Conservation (phyloP, 2,797 vertebrate species). For the Melanotaenia nigrans region DNA sequence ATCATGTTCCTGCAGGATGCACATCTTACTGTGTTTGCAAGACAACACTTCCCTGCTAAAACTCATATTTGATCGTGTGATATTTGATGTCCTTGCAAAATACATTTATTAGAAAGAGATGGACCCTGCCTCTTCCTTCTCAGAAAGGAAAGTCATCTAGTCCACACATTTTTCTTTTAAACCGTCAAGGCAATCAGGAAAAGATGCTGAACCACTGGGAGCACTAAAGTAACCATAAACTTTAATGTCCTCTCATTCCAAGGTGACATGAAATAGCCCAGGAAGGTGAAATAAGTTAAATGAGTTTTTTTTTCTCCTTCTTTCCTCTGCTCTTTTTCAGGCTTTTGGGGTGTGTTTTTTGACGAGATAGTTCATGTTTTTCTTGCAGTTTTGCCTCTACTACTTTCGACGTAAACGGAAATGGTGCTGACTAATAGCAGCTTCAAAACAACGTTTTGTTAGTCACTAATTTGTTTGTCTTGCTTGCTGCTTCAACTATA, state of each 20-base stretch:
- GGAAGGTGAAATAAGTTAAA: background rate
- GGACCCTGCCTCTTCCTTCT: slow-evolving; percentile 8
- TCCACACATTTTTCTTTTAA: slow-evolving; percentile 2
- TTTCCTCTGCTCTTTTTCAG: background rate
- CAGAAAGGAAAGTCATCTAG: background rate
- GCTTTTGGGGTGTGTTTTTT: slow-evolving; percentile 19
- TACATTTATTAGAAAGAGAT: background rate
- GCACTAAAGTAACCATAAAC: slow-evolving; percentile 19
- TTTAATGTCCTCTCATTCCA: slow-evolving; percentile 27
- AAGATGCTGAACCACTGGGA: background rate
- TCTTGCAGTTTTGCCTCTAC: slow-evolving; percentile 39
- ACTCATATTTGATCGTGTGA: background rate
- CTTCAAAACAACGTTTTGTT: slow-evolving; percentile 23
- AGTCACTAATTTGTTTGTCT: slow-evolving; percentile 3
- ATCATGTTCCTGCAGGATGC: background rate
- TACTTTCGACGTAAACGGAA: background rate
- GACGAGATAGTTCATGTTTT: slow-evolving; percentile 19
- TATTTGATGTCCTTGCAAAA: background rate
- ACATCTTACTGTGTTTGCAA: background rate
- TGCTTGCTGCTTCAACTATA: slow-evolving; percentile 6
- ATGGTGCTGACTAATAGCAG: slow-evolving; percentile 16
- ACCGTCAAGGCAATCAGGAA: slow-evolving; percentile 23
- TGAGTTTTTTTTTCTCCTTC: background rate
- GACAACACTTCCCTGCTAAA: background rate
- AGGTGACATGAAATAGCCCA: background rate